phyloP scores from a whole-genome alignment of 1,140 invertebrate genomes.

The Pogonus chalceus region DNA sequence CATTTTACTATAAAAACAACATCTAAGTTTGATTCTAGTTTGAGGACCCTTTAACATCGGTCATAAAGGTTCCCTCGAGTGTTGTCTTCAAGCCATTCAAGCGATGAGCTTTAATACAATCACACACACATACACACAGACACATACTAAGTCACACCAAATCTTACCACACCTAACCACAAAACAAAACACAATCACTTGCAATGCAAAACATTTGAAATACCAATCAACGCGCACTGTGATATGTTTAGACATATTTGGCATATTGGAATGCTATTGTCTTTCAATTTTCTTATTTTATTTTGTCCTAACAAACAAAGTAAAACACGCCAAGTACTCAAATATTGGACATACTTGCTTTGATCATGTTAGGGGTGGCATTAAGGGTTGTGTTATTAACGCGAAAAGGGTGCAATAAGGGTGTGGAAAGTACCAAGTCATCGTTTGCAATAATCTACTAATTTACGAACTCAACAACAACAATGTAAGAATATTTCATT shows the following conservation, averaged over 20 bases:
- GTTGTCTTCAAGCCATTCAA: background rate
- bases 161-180: background rate
- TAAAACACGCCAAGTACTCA: too few species aligned
- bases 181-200: too few species aligned
- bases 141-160: too few species aligned
- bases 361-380: background rate
- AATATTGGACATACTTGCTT: too few species aligned
- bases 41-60: constrained; percentile 4
- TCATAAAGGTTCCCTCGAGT: constrained; percentile 2
- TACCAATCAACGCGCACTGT: background rate
- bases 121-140: background rate
- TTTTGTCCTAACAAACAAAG: too few species aligned
- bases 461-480: background rate
- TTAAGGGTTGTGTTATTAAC: background rate
- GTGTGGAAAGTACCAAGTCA: background rate
- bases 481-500: background rate
- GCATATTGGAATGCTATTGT: too few species aligned
- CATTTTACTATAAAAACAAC: background rate
- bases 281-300: too few species aligned
- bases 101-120: background rate
- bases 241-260: too few species aligned
- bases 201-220: background rate
- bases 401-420: background rate
- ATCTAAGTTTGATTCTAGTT: constrained; percentile 5
- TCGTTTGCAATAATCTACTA: background rate